Base-by-base conservation (phyloP, 2,888 invertebrate genomes). In the Coecobrya sp. region DNA sequence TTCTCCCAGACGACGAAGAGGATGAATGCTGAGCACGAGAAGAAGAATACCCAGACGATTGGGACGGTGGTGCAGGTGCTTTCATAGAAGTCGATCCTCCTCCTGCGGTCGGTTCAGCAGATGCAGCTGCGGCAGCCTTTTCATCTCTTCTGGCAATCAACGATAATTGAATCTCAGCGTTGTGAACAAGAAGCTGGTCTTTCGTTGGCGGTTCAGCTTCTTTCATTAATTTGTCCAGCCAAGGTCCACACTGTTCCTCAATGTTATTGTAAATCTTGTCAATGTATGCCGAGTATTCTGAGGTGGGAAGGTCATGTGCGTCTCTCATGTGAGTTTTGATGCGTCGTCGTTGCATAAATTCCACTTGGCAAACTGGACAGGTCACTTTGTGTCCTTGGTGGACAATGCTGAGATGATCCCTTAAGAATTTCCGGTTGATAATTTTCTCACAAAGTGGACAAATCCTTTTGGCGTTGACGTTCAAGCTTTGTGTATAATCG, bases 381-480 rank as follows among this genome's bases (percentile, higher is more conserved):
- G 36, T 30, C 16, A 91, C 49, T 10, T 68, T 52, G 55, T 49
- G n/a, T 4, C 81, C 84, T 81, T 81, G 81, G 30, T 91, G 91
- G 11, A 86, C 76, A 19, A 82, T 68, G 5, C 22, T 81, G 8
- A 91, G 62, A 86, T 91, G 91, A 27, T 86, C 91, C 0, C 86
- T 22, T 5, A 91, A 25, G 7, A 0, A 0, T 30, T 91, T 91
- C 16, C 59, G 55, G 7, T 22, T 36, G 7, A 91, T 7, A 8
- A 91, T 81, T 82, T 86, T 91, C 5, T 62, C 52, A 45, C 91
- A 91, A 25, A 91, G n/a, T 2, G 86, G 86, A 79, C 91, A 91
- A 55, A 86, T 86, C 11, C 91, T 11, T 55, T 91, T 91, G 0
- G 89, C 7, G 13, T 25, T 52, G 1, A 65, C 42, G 36, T 89